A percentile compares a stretch with the other conserved stretches of the same genome.
phyloP scores from a whole-genome alignment of 1,140 invertebrate genomes.

The Panulirus ornatus region DNA sequence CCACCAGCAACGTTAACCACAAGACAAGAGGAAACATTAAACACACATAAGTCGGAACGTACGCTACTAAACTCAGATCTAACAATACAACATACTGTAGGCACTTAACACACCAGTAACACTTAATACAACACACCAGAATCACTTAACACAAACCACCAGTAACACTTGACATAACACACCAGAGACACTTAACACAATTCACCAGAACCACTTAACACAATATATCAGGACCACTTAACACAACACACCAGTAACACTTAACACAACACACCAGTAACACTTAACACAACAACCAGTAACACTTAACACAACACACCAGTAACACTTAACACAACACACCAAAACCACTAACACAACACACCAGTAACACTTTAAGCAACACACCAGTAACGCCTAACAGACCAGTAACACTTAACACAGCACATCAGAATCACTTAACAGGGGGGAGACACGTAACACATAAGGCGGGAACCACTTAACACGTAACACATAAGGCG shows the following conservation, averaged over 20 bases:
- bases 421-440: background rate
- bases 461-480: no score
- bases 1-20: no score
- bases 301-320: background rate
- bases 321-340: constrained; percentile 2
- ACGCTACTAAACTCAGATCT: no score
- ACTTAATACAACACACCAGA: background rate
- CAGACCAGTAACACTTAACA: background rate
- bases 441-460: background rate
- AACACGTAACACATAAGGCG: no score
- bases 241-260: background rate
- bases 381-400: background rate
- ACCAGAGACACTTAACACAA: background rate
- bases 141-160: background rate
- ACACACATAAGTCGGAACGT: no score
- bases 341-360: background rate
- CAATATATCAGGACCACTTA: background rate
- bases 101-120: background rate
- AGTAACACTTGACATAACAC: background rate
- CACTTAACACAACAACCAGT: background rate
- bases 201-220: background rate
- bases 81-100: no score
- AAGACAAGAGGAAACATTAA: no score
- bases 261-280: background rate
- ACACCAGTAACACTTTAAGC: background rate